A percentile compares a stretch with the other conserved stretches of the same genome.
Conservation (phyloP, 2,888 invertebrate genomes). For the Oligia fasciuncula region DNA sequence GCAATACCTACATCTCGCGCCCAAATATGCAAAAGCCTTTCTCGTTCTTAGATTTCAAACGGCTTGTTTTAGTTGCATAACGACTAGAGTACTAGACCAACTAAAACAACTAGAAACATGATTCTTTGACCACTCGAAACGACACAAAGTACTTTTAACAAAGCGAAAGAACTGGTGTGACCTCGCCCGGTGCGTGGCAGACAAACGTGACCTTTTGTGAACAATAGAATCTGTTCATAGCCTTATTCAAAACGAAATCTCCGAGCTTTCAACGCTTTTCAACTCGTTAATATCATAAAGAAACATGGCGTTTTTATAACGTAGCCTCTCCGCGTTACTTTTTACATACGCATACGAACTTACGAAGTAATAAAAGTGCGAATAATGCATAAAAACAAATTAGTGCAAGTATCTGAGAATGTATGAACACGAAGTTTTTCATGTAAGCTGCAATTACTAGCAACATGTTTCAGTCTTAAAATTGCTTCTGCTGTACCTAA, state of each 20-base stretch:
- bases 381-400: constrained; percentile 34
- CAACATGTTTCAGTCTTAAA: constrained; percentile 72
- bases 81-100: constrained; percentile 21
- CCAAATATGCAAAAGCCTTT: constrained; percentile 57
- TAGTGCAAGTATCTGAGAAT: constrained; percentile 18
- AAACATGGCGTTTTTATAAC: constrained; percentile 38
- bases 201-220: constrained; percentile 79
- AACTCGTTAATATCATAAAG: constrained; percentile 69
- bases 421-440: constrained; percentile 55
- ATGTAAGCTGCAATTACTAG: constrained; percentile 66
- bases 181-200: constrained; percentile 71
- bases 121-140: constrained; percentile 62
- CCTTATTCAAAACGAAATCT: constrained; percentile 74
- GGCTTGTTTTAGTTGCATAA: constrained; percentile 59
- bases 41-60: constrained; percentile 48
- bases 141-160: constrained; percentile 62
- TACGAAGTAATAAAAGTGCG: constrained; percentile 16
- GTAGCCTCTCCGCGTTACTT: constrained; percentile 23
- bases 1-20: constrained; percentile 41
- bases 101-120: constrained; percentile 61
- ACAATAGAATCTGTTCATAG: constrained; percentile 80
- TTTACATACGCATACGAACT: constrained; percentile 25
- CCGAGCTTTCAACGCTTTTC: constrained; percentile 83
- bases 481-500: constrained; percentile 74
- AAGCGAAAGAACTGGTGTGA: constrained; percentile 75